phyloP scores from a whole-genome alignment of 2,888 invertebrate genomes.

The Neoitamus cyanurus region DNA sequence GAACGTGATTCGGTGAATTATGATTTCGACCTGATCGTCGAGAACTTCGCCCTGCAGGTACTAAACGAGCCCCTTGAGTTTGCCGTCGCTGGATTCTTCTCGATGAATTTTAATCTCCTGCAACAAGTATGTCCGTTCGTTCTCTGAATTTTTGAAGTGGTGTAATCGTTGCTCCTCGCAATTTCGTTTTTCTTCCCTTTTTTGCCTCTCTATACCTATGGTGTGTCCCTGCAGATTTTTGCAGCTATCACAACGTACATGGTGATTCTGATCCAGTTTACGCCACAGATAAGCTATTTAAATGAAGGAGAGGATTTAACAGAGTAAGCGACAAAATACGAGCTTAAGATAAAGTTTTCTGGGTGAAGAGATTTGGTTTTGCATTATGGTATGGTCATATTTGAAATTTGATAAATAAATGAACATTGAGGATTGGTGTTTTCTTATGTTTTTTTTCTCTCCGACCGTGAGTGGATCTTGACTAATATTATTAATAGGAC shows the following conservation, averaged over 20 bases:
- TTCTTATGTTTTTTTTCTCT: no score
- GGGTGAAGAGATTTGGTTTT: background rate
- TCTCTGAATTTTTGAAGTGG: background rate
- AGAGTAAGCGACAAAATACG: background rate
- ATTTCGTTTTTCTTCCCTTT: background rate
- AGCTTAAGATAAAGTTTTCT: background rate
- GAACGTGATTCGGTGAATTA: constrained; percentile 33
- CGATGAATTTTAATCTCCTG: constrained; percentile 41
- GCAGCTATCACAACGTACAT: constrained; percentile 39
- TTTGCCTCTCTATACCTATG: background rate
- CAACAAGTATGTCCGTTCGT: constrained; percentile 24
- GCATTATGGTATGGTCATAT: no score
- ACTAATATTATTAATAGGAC: no score
- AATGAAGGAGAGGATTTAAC: background rate
- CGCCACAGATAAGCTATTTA: background rate
- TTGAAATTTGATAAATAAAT: no score
- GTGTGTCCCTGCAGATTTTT: constrained; percentile 22
- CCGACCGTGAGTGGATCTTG: no score
- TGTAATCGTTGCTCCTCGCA: background rate
- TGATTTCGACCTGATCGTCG: constrained; percentile 29
- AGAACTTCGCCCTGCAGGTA: constrained; percentile 23
- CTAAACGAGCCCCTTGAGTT: constrained; percentile 29
- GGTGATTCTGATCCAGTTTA: constrained; percentile 39
- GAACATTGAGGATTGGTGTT: no score
- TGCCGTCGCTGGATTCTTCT: constrained; percentile 31